Evolutionary conservation across 2,797 vertebrate genomes (phyloP).

Genomic region (Australoheros facetus): DNA sequence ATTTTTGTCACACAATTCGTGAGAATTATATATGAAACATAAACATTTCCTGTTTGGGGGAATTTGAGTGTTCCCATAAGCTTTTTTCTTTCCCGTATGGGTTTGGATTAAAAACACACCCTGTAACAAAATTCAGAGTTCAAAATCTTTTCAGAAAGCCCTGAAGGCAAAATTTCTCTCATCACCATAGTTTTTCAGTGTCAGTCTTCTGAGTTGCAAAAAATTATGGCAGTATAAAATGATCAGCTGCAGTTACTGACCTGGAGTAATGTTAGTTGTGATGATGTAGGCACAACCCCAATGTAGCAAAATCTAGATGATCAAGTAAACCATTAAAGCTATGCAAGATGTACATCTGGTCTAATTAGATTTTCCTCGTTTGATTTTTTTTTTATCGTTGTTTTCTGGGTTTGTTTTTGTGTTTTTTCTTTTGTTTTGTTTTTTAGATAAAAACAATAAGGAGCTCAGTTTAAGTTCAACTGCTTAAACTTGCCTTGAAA

Average conservation of each 20-base stretch:
- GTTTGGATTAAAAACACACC: neutral
- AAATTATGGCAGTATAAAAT: neutral
- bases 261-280: neutral
- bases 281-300: neutral
- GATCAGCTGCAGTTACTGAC: neutral
- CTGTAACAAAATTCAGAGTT: neutral
- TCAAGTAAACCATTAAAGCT: neutral
- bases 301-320: neutral
- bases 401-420: too few relatives aligned
- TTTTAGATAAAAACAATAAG: neutral
- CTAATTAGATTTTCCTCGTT: neutral
- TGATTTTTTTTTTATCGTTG: neutral
- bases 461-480: constrained; percentile 5
- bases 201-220: neutral
- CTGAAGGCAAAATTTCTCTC: neutral
- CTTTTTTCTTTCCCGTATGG: too few relatives aligned
- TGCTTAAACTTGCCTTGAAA: neutral
- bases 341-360: neutral
- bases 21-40: neutral
- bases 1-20: neutral
- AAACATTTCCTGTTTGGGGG: neutral
- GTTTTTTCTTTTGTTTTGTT: too few relatives aligned
- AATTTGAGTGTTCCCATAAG: neutral
- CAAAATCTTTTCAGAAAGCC: neutral
- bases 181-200: neutral